Evolutionary conservation across 2,797 vertebrate genomes (phyloP).

Genomic region (Notolepis coatsorum): DNA sequence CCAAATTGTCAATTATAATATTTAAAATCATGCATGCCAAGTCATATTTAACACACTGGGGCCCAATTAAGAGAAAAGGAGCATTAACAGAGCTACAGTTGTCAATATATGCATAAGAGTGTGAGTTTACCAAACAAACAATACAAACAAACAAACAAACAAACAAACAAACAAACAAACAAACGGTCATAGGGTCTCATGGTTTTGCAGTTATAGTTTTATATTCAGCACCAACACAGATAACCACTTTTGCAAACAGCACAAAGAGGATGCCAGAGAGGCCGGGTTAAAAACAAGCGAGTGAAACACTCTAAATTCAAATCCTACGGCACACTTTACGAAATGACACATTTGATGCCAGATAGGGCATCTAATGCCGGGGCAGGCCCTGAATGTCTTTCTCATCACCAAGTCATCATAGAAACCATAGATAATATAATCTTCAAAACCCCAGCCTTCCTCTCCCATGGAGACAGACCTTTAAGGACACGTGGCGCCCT

Average conservation of each 20-base stretch:
- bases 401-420: conserved; percentile 17
- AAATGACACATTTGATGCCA: conserved; percentile 8
- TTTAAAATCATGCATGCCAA: conserved; percentile 3
- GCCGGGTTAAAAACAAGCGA: no score
- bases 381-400: not conserved
- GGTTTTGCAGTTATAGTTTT: no score
- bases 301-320: no score
- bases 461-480: not conserved
- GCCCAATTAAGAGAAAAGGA: conserved; percentile 32
- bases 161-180: no score
- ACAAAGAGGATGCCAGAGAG: no score
- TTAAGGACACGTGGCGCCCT: conserved; percentile 69
- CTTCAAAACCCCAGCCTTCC: not conserved
- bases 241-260: not conserved
- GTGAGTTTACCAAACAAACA: conserved; percentile 21
- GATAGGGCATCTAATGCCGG: not conserved
- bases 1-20: not conserved
- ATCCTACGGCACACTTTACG: not conserved
- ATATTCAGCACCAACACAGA: no score
- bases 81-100: conserved; percentile 11
- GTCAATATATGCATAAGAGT: not conserved
- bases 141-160: not conserved
- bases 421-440: conserved; percentile 5
- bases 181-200: no score
- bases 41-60: conserved; percentile 36